phyloP scores from a whole-genome alignment of 2,113 vertebrate species.

The Cololabis saira region DNA sequence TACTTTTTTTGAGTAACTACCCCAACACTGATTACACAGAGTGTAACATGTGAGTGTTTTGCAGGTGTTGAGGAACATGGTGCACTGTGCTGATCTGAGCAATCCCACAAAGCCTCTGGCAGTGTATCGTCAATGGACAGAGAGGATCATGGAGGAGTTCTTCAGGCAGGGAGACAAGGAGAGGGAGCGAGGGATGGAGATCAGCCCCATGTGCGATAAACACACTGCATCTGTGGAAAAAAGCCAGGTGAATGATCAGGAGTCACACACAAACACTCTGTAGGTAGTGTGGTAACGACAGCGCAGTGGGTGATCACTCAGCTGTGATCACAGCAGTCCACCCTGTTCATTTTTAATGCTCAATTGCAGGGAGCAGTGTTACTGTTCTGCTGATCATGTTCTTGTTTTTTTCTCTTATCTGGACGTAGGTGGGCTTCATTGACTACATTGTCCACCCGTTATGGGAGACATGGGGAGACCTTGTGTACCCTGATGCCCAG shows the following conservation, averaged over 20 bases:
- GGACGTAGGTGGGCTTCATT: slow-evolving; percentile 90
- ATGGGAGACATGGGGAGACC: slow-evolving; percentile 95
- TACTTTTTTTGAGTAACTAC: no score
- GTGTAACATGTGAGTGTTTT: slow-evolving; percentile 11
- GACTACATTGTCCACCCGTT: slow-evolving; percentile 94
- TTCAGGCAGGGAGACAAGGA: slow-evolving; percentile 93
- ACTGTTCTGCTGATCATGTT: slow-evolving; percentile 25
- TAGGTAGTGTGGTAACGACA: slow-evolving; percentile 34
- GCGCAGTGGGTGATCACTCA: slow-evolving; percentile 40
- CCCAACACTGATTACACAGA: no score
- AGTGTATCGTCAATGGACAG: slow-evolving; percentile 93
- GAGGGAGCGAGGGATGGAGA: slow-evolving; percentile 91
- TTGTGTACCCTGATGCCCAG: slow-evolving; percentile 93
- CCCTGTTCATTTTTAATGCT: slow-evolving; percentile 64
- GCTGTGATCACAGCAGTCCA: slow-evolving; percentile 58
- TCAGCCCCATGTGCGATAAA: slow-evolving; percentile 95
- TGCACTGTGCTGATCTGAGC: slow-evolving; percentile 94
- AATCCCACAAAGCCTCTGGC: slow-evolving; percentile 93
- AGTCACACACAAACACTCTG: slow-evolving; percentile 11
- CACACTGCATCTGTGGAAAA: slow-evolving; percentile 94
- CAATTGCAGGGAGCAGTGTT: slow-evolving; percentile 34
- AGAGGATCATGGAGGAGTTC: slow-evolving; percentile 95
- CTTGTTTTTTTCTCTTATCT: slow-evolving; percentile 10
- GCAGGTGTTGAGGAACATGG: slow-evolving; percentile 93
- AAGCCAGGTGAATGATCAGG: slow-evolving; percentile 84